Percentiles rank a stretch among this genome's conserved stretches.
Evolutionary conservation across 2,797 vertebrate genomes (phyloP).

Genomic region (Sarcoramphus papa): DNA sequence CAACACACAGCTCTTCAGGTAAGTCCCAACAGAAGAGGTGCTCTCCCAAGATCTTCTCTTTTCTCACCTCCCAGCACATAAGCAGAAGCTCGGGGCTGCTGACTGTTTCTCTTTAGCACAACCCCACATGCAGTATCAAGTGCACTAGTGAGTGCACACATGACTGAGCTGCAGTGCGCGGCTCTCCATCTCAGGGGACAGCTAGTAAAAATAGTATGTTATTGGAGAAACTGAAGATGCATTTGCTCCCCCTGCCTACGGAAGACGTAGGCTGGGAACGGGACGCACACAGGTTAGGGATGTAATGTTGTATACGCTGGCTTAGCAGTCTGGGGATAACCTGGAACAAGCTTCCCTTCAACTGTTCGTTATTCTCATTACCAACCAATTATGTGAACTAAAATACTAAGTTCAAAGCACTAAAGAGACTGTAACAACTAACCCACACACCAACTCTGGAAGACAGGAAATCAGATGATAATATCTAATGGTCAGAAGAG

Average conservation of each 20-base stretch:
- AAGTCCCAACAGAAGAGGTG: neutral
- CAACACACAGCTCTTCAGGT: rapidly evolving
- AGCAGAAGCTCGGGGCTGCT: neutral
- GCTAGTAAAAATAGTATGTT: rapidly evolving
- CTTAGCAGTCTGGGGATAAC: no score
- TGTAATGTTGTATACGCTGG: rapidly evolving
- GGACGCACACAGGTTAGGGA: rapidly evolving
- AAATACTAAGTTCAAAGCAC: neutral
- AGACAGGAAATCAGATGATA: neutral
- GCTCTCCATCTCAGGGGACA: neutral
- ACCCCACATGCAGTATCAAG: neutral
- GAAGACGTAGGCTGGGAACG: rapidly evolving
- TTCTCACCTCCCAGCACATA: neutral
- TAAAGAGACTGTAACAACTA: neutral
- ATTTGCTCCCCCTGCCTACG: neutral
- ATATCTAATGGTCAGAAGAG: neutral
- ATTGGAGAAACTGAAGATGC: neutral
- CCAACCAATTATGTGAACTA: neutral
- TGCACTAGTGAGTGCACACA: neutral
- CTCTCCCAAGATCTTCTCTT: neutral
- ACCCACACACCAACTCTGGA: neutral
- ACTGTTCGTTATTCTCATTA: neutral
- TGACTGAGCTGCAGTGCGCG: rapidly evolving
- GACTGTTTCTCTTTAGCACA: neutral
- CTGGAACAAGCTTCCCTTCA: no score